Percentiles rank a stretch among this genome's conserved stretches.
Conservation (phyloP, 2,113 vertebrate species). For the Nerophis lumbriciformis region DNA sequence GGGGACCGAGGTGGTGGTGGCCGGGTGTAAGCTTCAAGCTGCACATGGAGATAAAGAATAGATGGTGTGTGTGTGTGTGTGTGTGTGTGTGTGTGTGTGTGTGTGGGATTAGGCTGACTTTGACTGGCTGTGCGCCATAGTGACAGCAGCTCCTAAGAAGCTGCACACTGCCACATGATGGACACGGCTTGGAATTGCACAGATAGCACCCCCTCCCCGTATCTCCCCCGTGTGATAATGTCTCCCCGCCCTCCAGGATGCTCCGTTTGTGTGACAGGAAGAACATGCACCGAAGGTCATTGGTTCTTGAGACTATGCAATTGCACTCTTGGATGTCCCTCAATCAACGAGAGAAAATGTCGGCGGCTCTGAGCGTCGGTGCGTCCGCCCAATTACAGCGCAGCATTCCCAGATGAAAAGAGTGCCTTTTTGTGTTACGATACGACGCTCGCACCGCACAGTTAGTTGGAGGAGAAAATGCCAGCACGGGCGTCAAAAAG, state of each 20-base stretch:
- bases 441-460: neutral
- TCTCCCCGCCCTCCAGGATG: constrained; percentile 30
- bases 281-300: constrained; percentile 50
- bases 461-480: neutral
- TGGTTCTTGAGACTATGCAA: constrained; percentile 24
- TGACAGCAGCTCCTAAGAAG: constrained; percentile 56
- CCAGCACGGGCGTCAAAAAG: neutral
- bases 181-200: constrained; percentile 64
- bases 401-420: neutral
- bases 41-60: constrained; percentile 72
- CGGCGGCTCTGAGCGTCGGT: neutral
- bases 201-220: constrained; percentile 34
- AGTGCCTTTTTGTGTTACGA: neutral
- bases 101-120: constrained; percentile 58
- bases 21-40: constrained; percentile 68
- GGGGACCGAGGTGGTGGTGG: constrained; percentile 22
- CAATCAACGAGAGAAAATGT: constrained; percentile 1
- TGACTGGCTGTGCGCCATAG: constrained; percentile 57
- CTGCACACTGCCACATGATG: constrained; percentile 71
- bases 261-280: constrained; percentile 42
- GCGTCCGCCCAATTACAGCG: neutral
- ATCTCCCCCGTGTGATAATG: constrained; percentile 5
- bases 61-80: constrained; percentile 35
- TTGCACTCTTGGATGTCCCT: constrained; percentile 16
- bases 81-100: constrained; percentile 18